Base-by-base conservation (phyloP, 1,140 invertebrate genomes). In the Paralvinella palmiformis region DNA sequence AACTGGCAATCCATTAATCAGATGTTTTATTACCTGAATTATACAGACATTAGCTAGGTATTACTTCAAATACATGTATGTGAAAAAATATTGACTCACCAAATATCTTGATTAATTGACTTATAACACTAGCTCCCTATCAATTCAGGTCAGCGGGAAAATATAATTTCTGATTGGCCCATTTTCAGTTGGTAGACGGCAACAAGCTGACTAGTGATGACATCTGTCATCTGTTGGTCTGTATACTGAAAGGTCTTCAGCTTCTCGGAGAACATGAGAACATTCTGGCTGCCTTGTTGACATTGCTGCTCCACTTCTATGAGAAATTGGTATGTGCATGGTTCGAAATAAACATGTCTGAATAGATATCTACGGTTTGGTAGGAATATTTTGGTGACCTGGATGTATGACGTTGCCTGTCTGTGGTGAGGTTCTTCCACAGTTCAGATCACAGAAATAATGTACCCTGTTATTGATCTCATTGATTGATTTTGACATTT, bases 181-280 rank as follows among this genome's bases (percentile, higher is more conserved):
- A n/a, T n/a, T 70, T 71, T 48, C 66, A 76, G 73, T 63, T 77
- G 45, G n/a, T 71, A 24, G 64, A 68, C 20, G 70, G 71, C 32
- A 37, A 69, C 17, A 60, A 63, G 31, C 63, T 73, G 66, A 68
- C 64, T 31, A n/a, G 33, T 17, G 71, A 76, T 6, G 68, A 72
- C 41, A 69, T 75, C 2, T 29, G 59, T 3, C 68, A 74, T 48
- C 65, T 78, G 7, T 71, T 78, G 41, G 62, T 64, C 32, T 67
- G 67, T 20, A 70, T 79, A 6, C 63, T 81, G 33, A 62, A 63
- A 36, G 75, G 73, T 22, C 59, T 81, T 17, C 73, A 79, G 37
- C 56, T 71, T 29, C 71, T 76, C 48, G 91, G 91, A 0, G 89
- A 93, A 75, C 91, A 94, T 75, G 91, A 94, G 68, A 85, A 87